These are phyloP conservation scores for Philonicus albiceps DNA, from an alignment of 2,888 invertebrate genomes.

Conservation along the genomic window DNA sequence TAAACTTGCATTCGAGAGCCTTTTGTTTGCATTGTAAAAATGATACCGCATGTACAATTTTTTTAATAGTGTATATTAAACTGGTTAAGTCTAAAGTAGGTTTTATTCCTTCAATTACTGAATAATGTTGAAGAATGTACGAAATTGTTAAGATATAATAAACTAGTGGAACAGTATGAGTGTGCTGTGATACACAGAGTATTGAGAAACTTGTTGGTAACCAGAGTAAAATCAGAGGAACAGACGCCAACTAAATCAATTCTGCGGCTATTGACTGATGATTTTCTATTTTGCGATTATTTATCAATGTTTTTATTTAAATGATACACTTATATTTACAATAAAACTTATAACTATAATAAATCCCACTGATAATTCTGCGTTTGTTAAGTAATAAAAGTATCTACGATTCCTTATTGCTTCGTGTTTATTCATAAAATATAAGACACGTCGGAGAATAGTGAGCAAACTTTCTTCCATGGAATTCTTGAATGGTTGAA, in stretches of 20 bases:
- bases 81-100: conserved; percentile 36
- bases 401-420: not conserved
- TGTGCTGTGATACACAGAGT: not conserved
- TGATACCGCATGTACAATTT: conserved; percentile 40
- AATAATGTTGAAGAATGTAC: not conserved
- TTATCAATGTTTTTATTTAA: not conserved
- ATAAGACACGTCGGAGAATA: not conserved
- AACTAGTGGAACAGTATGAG: not conserved
- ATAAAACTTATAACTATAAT: not conserved
- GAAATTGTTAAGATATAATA: conserved; percentile 12
- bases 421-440: not conserved
- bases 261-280: not conserved
- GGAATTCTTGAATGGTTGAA: not conserved
- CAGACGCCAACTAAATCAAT: not conserved
- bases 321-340: not conserved
- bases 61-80: conserved; percentile 40
- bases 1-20: not conserved
- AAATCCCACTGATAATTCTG: not conserved
- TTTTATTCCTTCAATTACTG: conserved; percentile 15
- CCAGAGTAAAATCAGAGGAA: not conserved
- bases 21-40: conserved; percentile 42
- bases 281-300: not conserved
- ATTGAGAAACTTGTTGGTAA: not conserved
- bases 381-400: not conserved
- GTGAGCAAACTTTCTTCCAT: not conserved